Base-by-base conservation (phyloP, 2,888 invertebrate species). In the Morpho helenor region DNA sequence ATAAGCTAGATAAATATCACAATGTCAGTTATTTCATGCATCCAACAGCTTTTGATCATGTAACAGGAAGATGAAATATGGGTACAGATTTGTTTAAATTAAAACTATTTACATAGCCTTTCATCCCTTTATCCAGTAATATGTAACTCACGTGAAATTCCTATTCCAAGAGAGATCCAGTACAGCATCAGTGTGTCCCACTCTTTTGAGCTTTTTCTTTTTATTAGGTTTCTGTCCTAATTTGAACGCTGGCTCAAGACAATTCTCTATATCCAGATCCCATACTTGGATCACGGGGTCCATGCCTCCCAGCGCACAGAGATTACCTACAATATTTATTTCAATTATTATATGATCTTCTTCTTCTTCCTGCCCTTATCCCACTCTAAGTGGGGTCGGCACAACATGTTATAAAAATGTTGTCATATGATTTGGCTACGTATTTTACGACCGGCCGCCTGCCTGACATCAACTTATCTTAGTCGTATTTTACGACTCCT, bases 211-310 rank as follows among this genome's bases (percentile, higher is more conserved):
- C 66, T 94, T 93, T 70, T 94, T 95, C 80, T 94, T 96, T 72
- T 94, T 95, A 74, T 92, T 95, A 2, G 93, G 93, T 69, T 94
- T 95, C 63, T 92, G 92, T 7, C 96, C 96, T 39, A 99, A 91
- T 68, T 93, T 94, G 76, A 95, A 96, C 0, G 95, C 95, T 0
- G 99, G 98, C 75, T 98, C 97, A 46, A 98, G 87, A 59, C 95
- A 95, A 77, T 99, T 97, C 66, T 98, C 94, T 60, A 99, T 92
- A 84, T 99, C 99, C 48, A 99, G 84, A 84, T 99, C 98, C 98
- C 99, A 99, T n/a, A 99, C 94, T 70, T 97, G 96, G 58, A 99
- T 98, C 47, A 96, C 93, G 0, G 98, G 96, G 64, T 95, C 94
- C 97, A 99, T 98, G 43, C 95, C 95, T 8, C 98, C 99, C 59